phyloP scores from a whole-genome alignment of 2,113 vertebrate genomes.

The Zosterops pallidus region DNA sequence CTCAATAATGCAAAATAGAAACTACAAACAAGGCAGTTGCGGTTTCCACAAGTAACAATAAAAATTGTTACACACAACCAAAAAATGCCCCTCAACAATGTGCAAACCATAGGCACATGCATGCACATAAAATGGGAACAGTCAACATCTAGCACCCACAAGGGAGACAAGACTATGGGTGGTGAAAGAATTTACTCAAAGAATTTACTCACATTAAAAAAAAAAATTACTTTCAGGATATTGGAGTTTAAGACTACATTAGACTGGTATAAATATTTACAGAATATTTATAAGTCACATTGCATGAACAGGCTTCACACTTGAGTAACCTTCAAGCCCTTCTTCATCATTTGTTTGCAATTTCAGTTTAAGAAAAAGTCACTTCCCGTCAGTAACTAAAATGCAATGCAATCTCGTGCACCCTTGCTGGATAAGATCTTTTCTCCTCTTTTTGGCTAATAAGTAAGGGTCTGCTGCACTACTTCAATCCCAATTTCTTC shows the following conservation, averaged over 20 bases:
- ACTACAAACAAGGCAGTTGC: background rate
- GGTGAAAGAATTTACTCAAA: background rate
- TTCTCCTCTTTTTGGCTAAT: background rate
- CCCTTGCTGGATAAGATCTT: background rate
- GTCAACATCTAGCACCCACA: background rate
- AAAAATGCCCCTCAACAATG: background rate
- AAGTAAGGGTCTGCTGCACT: background rate
- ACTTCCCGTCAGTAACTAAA: background rate
- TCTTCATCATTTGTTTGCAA: background rate
- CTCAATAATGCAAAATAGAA: background rate
- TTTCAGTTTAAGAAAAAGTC: background rate
- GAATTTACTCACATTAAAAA: background rate
- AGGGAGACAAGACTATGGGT: background rate
- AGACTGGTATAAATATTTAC: slow-evolving; percentile 18
- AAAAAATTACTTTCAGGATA: background rate
- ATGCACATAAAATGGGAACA: background rate
- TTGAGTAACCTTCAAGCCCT: background rate
- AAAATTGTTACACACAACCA: background rate
- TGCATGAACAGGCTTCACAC: background rate
- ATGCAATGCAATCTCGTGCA: background rate
- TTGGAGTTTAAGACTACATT: background rate
- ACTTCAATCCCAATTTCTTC: background rate
- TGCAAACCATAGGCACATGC: background rate
- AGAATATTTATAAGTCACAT: background rate
- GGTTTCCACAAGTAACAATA: background rate